A percentile compares a stretch with the other conserved stretches of the same genome.
These are phyloP conservation scores for Parasteatoda lunata DNA, from an alignment of 2,888 invertebrate species.

Conservation along the genomic window DNA sequence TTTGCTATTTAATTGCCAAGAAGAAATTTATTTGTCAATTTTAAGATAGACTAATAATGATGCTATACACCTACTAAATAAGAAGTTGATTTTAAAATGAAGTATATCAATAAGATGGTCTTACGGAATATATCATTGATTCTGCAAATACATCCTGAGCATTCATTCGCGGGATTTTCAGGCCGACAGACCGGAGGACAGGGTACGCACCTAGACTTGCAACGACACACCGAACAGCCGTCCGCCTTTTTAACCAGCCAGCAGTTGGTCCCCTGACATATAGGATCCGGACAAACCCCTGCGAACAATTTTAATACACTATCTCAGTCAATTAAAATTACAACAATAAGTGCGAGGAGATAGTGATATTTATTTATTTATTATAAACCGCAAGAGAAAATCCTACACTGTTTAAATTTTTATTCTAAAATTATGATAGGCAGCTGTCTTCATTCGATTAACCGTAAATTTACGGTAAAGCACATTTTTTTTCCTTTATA, in stretches of 20 bases:
- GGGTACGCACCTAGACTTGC: constrained; percentile 65
- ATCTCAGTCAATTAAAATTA: background rate
- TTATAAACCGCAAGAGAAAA: too few relatives aligned
- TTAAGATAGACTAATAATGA: background rate
- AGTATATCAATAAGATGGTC: constrained; percentile 4
- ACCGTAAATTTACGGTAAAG: too few relatives aligned
- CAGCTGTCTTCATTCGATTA: too few relatives aligned
- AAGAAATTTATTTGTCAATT: background rate
- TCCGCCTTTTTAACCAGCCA: constrained; percentile 63
- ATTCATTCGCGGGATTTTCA: constrained; percentile 57
- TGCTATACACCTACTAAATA: background rate
- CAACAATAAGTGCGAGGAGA: too few relatives aligned
- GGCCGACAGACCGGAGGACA: constrained; percentile 61
- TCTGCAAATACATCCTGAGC: constrained; percentile 65
- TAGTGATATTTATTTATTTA: too few relatives aligned
- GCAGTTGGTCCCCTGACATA: constrained; percentile 65
- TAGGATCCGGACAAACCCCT: constrained; percentile 60
- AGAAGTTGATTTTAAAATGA: too few relatives aligned
- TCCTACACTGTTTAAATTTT: too few relatives aligned
- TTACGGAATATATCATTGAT: constrained; percentile 53
- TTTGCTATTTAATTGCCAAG: background rate
- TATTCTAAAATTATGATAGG: too few relatives aligned
- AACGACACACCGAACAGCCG: constrained; percentile 57
- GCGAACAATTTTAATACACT: constrained; percentile 1
- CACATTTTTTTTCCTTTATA: too few relatives aligned